phyloP scores from a whole-genome alignment of 2,113 vertebrate genomes.

The Myotis brandtii region DNA sequence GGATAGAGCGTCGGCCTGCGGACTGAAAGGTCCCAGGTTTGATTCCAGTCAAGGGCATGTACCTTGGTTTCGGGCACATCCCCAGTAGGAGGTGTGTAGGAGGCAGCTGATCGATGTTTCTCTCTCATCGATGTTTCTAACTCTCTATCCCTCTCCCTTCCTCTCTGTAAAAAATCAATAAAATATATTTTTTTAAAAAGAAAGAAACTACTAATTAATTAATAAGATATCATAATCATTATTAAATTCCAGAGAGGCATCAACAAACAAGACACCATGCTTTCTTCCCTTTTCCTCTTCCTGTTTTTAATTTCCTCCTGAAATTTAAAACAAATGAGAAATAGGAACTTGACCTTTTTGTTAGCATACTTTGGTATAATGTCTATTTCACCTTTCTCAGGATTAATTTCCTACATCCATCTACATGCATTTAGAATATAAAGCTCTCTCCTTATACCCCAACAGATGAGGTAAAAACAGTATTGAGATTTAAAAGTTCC shows the following conservation, averaged over 20 bases:
- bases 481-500: not conserved
- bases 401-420: not conserved
- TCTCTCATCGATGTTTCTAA: no score
- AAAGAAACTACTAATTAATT: not conserved
- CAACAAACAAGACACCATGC: not conserved
- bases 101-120: no score
- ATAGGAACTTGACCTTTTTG: not conserved
- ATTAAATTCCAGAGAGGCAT: not conserved
- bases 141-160: no score
- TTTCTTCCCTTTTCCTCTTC: not conserved
- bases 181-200: not conserved
- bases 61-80: no score
- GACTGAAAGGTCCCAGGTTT: no score
- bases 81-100: no score
- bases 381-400: not conserved
- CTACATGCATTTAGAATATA: not conserved
- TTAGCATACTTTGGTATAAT: not conserved
- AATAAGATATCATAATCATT: not conserved
- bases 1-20: no score
- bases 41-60: no score
- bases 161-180: no score
- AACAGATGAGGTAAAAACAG: not conserved
- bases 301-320: not conserved
- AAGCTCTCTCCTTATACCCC: not conserved
- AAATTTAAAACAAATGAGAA: constrained; percentile 7